A percentile compares a stretch with the other conserved stretches of the same genome.
phyloP scores from a whole-genome alignment of 2,113 vertebrate species.

The Oncorhynchus tshawytscha region DNA sequence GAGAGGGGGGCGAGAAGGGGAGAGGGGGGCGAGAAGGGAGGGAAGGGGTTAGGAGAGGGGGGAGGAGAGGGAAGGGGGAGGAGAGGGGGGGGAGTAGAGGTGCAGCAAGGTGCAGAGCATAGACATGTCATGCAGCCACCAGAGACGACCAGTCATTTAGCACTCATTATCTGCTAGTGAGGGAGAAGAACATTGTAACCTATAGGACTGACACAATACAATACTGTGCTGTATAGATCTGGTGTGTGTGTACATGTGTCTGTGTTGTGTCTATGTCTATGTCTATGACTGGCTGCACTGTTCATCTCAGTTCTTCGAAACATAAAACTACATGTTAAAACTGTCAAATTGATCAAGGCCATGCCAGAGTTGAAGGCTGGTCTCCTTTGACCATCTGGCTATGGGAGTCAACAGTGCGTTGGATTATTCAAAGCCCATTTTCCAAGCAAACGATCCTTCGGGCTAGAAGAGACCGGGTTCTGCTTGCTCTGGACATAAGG shows the following conservation, averaged over 20 bases:
- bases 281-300: background rate
- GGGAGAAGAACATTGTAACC: constrained; percentile 65
- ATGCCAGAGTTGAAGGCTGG: constrained; percentile 1
- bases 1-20: background rate
- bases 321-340: constrained; percentile 62
- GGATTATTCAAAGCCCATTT: constrained; percentile 55
- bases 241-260: background rate
- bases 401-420: constrained; percentile 46
- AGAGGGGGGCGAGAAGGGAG: background rate
- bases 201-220: constrained; percentile 53
- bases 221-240: constrained; percentile 36
- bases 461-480: constrained; percentile 17
- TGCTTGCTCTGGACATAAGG: constrained; percentile 39
- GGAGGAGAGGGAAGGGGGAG: background rate
- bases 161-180: constrained; percentile 65
- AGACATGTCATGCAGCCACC: constrained; percentile 65
- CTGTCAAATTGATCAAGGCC: constrained; percentile 35
- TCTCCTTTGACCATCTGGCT: constrained; percentile 37
- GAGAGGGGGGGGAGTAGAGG: constrained; percentile 27
- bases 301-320: constrained; percentile 49
- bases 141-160: constrained; percentile 69
- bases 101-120: constrained; percentile 23
- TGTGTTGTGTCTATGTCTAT: background rate
- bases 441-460: constrained; percentile 44
- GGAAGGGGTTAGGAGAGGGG: too few relatives aligned